These are phyloP conservation scores for Batillaria attramentaria DNA, from an alignment of 1,140 invertebrate genomes.

Conservation along the genomic window DNA sequence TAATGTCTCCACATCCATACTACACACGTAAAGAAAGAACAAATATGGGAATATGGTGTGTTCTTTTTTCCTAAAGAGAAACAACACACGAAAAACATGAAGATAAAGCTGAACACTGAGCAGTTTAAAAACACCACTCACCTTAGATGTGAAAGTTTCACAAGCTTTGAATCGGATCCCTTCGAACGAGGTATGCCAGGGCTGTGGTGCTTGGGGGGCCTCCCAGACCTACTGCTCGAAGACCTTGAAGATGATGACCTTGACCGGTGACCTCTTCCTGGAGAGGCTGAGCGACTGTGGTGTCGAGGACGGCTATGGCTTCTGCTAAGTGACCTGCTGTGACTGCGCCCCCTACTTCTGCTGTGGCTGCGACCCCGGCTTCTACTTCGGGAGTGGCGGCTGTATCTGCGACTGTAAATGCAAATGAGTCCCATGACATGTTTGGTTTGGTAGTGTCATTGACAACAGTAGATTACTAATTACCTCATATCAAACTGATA, in stretches of 20 bases:
- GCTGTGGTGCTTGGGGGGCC: background rate
- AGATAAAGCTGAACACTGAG: background rate
- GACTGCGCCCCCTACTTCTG: background rate
- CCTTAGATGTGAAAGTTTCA: background rate
- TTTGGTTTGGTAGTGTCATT: background rate
- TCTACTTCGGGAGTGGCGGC: background rate
- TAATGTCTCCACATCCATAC: too few relatives aligned
- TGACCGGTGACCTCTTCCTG: background rate
- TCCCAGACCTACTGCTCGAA: background rate
- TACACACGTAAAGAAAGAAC: background rate
- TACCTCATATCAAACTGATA: background rate
- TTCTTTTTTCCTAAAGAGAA: background rate
- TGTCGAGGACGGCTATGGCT: too few relatives aligned
- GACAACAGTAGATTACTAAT: background rate
- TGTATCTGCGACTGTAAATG: background rate
- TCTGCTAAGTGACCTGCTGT: background rate
- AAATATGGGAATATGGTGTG: background rate
- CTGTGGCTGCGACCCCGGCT: conserved; percentile 14
- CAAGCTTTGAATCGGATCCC: too few relatives aligned
- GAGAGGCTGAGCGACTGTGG: background rate
- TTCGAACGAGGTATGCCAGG: background rate
- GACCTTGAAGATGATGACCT: background rate
- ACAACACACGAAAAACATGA: background rate
- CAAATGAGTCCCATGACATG: background rate
- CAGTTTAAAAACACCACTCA: background rate